Evolutionary conservation across 2,888 invertebrate species (phyloP).

Genomic region (Alentia gelatinosa): DNA sequence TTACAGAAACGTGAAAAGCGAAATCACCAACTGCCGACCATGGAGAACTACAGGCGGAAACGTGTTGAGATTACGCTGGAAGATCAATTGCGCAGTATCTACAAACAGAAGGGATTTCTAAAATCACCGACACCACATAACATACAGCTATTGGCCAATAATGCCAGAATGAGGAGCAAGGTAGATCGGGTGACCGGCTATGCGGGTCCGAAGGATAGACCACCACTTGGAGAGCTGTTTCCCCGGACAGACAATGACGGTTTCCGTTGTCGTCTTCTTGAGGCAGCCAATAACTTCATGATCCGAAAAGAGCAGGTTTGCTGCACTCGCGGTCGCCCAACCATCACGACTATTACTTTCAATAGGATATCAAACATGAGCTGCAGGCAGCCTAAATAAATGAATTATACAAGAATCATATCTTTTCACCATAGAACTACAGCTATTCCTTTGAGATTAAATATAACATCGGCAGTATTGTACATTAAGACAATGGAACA

Average conservation of each 20-base stretch:
- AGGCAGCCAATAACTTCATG: neutral
- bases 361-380: neutral
- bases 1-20: neutral
- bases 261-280: neutral
- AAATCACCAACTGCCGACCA: neutral
- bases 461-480: no score
- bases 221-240: neutral
- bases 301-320: neutral
- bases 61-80: neutral
- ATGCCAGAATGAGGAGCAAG: neutral
- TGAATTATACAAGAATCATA: neutral
- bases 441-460: no score
- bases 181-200: neutral
- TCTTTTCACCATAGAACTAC: no score
- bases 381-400: neutral
- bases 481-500: no score
- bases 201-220: neutral
- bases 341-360: neutral
- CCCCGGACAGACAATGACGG: neutral
- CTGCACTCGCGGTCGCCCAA: neutral
- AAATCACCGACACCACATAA: neutral
- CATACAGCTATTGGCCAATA: neutral
- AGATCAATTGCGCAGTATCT: neutral
- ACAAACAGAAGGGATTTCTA: neutral
- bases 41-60: neutral